Base-by-base conservation (phyloP, 2,113 vertebrate genomes). In the Hippolais icterina region DNA sequence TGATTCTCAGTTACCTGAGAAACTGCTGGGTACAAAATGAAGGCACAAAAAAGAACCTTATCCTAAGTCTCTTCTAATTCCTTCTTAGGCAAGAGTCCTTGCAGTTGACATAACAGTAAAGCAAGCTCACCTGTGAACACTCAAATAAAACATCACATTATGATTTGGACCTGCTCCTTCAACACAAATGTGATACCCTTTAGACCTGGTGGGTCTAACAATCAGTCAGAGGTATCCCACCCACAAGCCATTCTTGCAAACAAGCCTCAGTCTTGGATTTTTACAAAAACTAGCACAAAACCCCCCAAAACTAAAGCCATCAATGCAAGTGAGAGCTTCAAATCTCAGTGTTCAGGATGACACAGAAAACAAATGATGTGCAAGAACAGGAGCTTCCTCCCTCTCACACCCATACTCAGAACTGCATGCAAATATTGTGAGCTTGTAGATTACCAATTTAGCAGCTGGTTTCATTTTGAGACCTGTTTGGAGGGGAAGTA, bases 401-500 rank as follows among this genome's bases (percentile, higher is more conserved):
- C 70, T 78, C 57, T 90, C 71, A 49, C 33, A 83, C 76, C 66
- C 66, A 63, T 54, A 33, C 49, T 78, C 65, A 86, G 83, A 91
- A 94, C 81, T 12, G 14, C 37, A 96, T 93, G 83, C 86, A 96
- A 94, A 94, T 93, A 57, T 3, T 60, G 60, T 35, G 61, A 88
- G 25, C 25, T 90, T 93, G 52, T 20, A 89, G 63, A 68, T 92
- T 24, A 77, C 86, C 71, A 78, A 70, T 92, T 94, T 96, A 96
- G 96, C 53, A 90, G n/a, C 28, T 82, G 46, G 76, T 92, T 96
- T 96, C 93, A 84, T 68, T 94, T 63, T 92, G 96, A 96, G 77
- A 91, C 69, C 47, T 69, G 83, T 89, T 18, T 57, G 75, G 88
- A 84, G 83, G 88, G 60, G 96, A 97, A 97, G 88, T 95, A 96